Evolutionary conservation across 2,113 vertebrate species (phyloP).

Genomic region (Hippocampus comes): DNA sequence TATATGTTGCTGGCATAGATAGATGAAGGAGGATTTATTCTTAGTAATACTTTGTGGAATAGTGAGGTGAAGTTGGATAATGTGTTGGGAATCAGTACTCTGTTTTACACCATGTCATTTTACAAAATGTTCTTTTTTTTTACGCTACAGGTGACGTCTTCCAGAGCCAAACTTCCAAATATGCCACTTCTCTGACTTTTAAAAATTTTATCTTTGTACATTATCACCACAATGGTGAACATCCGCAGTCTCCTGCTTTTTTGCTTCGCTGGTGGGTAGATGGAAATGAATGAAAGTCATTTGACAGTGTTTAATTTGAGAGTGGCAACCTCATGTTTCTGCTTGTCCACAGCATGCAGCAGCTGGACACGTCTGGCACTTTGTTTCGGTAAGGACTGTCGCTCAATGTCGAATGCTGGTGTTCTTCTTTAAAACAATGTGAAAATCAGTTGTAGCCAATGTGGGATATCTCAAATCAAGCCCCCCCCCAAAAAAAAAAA

Average conservation of each 20-base stretch:
- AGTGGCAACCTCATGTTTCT: slow-evolving; percentile 9
- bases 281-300: not conserved
- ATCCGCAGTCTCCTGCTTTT: slow-evolving; percentile 45
- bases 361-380: slow-evolving; percentile 47
- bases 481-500: no score
- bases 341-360: slow-evolving; percentile 48
- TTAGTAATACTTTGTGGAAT: no score
- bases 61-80: no score
- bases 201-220: slow-evolving; percentile 17
- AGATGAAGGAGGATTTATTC: no score
- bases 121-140: not conserved
- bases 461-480: no score
- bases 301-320: not conserved
- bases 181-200: slow-evolving; percentile 51
- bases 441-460: no score
- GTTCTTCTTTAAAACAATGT: no score
- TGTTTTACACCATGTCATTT: not conserved
- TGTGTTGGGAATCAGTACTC: not conserved
- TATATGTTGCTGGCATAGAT: no score
- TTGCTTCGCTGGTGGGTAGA: slow-evolving; percentile 54
- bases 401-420: no score
- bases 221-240: slow-evolving; percentile 53
- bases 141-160: slow-evolving; percentile 51
- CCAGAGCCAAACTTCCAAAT: slow-evolving; percentile 31
- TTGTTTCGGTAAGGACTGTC: slow-evolving; percentile 55